A percentile compares a stretch with the other conserved stretches of the same genome.
phyloP scores from a whole-genome alignment of 1,140 invertebrate genomes.

The Aphelenchoides fujianensis region DNA sequence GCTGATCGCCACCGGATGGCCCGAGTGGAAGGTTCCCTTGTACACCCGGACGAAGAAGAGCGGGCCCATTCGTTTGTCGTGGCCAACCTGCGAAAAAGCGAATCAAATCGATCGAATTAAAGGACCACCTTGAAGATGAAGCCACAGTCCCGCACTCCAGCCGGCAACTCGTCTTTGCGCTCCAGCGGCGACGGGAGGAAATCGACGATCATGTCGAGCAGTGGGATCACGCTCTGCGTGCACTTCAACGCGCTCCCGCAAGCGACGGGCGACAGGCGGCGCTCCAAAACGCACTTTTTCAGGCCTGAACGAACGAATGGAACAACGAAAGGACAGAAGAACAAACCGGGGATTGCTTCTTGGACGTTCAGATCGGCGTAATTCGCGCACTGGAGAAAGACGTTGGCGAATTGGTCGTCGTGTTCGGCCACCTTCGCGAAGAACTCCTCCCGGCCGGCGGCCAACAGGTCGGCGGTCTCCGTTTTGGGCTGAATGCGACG shows the following conservation, averaged over 20 bases:
- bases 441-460: conserved; percentile 34
- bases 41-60: conserved; percentile 84
- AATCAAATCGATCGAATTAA: too few relatives aligned
- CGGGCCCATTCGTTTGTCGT: conserved; percentile 81
- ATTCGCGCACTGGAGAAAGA: conserved; percentile 13
- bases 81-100: conserved; percentile 73
- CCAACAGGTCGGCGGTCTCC: conserved; percentile 23
- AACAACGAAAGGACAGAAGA: background rate
- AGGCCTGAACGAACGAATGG: conserved; percentile 37
- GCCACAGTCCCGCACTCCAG: conserved; percentile 37
- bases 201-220: conserved; percentile 78
- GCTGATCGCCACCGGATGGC: conserved; percentile 71
- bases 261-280: conserved; percentile 75
- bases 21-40: conserved; percentile 65
- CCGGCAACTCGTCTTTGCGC: background rate
- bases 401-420: conserved; percentile 38
- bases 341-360: conserved; percentile 20
- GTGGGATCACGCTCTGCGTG: conserved; percentile 78
- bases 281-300: conserved; percentile 68
- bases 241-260: conserved; percentile 92
- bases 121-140: conserved; percentile 58
- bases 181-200: conserved; percentile 71
- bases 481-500: conserved; percentile 6
- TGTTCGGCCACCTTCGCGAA: conserved; percentile 35
- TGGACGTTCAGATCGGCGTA: background rate